Evolutionary conservation across 1,140 invertebrate species (phyloP), one percentile per base, ranked within the genome.

Genomic region (Anthonomus grandis): DNA sequence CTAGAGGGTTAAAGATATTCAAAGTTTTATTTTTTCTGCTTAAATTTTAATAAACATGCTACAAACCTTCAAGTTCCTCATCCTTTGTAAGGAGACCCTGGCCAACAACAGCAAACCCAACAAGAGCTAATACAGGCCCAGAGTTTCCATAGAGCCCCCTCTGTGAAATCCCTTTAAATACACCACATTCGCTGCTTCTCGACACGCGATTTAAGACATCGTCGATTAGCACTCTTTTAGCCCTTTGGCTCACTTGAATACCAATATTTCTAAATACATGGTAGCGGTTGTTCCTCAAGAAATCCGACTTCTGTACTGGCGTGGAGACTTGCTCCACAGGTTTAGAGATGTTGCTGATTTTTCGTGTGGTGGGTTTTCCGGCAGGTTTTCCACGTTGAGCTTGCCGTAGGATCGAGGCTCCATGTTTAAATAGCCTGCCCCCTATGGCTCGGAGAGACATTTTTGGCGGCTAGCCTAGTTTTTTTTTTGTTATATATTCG

Each of bases 71-170:
- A 3, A 89, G 67, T 75, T 91, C 85, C 69, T 90, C 86, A 57
- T 90, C 84, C 65, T 87, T 86, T 2, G 86, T 89, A n/a, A 91
- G 70, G 41, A 90, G 80, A 3, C 86, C 86, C 38, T 80, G 79
- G 1, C 86, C 87, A 4, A 86, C 86, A 47, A 90, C 70, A 37
- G 84, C 86, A 1, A 90, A 79, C 9, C 88, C 89, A 31, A 90
- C 83, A 3, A 90, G 69, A 17, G 86, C 85, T 65, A 91, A 86
- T 60, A 89, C 86, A 1, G 87, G 86, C 5, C 78, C 79, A 0
- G 86, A 84, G 69, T 87, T 83, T 0, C 86, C 85, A 70, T 80
- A 86, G 10, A 88, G 1, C 87, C 73, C 60, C 78, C 76, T 74
- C 60, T 78, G 81, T 0, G 83, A 80, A 2, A 86, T 81, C 39